These are phyloP conservation scores for Ischnus inquisitorius DNA, from an alignment of 2,888 invertebrate species.

Conservation along the genomic window DNA sequence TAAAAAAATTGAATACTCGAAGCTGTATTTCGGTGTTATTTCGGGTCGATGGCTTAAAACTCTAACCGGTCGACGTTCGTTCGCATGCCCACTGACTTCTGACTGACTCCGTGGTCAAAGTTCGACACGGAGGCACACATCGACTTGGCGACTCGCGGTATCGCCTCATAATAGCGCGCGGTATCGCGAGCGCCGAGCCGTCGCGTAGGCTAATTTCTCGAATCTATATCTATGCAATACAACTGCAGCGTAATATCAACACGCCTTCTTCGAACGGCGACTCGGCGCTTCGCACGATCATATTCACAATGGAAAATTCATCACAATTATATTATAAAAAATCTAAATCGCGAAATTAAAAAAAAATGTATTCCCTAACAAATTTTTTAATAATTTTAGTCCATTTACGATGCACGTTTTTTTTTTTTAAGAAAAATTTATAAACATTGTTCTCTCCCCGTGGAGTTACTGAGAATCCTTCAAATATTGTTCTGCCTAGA, in stretches of 20 bases:
- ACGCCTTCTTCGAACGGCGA: background rate
- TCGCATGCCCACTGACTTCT: background rate
- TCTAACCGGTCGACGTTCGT: background rate
- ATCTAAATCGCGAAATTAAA: too few relatives aligned
- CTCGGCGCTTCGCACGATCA: background rate
- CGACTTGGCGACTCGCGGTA: conserved; percentile 17
- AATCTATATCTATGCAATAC: background rate
- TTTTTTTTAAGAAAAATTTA: too few relatives aligned
- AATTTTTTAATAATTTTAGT: too few relatives aligned
- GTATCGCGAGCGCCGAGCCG: background rate
- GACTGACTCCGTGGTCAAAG: conserved; percentile 23
- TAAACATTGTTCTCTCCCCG: background rate
- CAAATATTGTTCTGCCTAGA: background rate
- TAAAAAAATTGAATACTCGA: too few relatives aligned
- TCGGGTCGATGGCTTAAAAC: too few relatives aligned
- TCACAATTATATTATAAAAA: too few relatives aligned
- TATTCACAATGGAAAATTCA: background rate
- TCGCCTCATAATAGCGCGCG: too few relatives aligned
- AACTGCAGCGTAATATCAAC: background rate
- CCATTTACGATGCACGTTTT: too few relatives aligned
- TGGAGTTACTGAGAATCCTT: background rate
- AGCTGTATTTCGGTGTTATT: too few relatives aligned
- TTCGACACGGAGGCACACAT: background rate
- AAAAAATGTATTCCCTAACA: too few relatives aligned
- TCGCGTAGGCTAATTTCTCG: conserved; percentile 13